These are phyloP conservation scores for silkworm (Bombyx mori) DNA, from an alignment of 1,140 invertebrate genomes.

Conservation along the genomic window ASM3026992v2 NC_085122.1:13678501-13679000, in stretches of 20 bases:
- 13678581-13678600: conserved; percentile 15
- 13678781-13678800: too few relatives aligned
- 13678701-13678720: conserved; percentile 63
- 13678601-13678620: conserved; percentile 19
- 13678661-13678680: conserved; percentile 69
- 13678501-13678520: too few relatives aligned
- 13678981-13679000: conserved; percentile 27
- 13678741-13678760: conserved; percentile 25
- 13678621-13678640: conserved; percentile 46
- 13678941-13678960: too few relatives aligned
- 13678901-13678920: too few relatives aligned
- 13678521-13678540: too few relatives aligned
- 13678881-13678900: too few relatives aligned
- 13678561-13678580: conserved; percentile 9
- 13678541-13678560: conserved; percentile 4
- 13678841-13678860: too few relatives aligned
- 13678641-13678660: conserved; percentile 27
- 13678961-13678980: conserved; percentile 11
- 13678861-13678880: too few relatives aligned
- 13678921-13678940: too few relatives aligned
- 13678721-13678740: conserved; percentile 47
- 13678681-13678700: conserved; percentile 57
- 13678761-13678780: conserved; percentile 17
- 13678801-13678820: too few relatives aligned
- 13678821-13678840: too few relatives aligned